Base-by-base conservation (phyloP, 2,888 invertebrate genomes). In the Ornithoptera alexandrae region DNA sequence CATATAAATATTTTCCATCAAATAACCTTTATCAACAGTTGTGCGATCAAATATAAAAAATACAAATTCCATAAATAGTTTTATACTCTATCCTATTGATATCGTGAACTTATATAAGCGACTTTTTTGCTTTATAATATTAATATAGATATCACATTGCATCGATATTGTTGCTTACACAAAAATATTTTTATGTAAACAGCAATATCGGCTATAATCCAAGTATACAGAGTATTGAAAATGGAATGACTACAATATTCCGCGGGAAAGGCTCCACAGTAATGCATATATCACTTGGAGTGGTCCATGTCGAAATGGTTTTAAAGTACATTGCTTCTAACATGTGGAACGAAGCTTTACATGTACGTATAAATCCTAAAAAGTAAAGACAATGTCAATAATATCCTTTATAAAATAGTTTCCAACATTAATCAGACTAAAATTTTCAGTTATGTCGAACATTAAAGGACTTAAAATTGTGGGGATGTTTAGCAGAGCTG, bases 401-500 rank as follows among this genome's bases (percentile, higher is more conserved):
- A 46, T 46, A 46, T 4, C 15, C 2, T 46, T 15, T 12, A 15
- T 46, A 12, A 15, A 53, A 53, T 12, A 53, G n/a, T 58, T 22
- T 58, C 22, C n/a, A n/a, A 22, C 10, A 58, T 58, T 58, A 22
- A 22, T 4, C 22, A 22, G n/a, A 6, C n/a, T 22, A 15, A n/a
- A 58, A 15, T 68, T 78, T 77, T 1, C 72, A 93, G 93, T 82
- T 93, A 1, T 93, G 93, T 74, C 88, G 93, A 6, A 90, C 91
- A 3, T 90, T 93, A 1, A 92, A 93, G 81, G 92, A 93, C 71
- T 90, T 90, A 72, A 94, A 94, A n/a, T 89, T 98, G 20, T 99
- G 99, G 99, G 97, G 98, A 0, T 97, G 97, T 75, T 92, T 99
- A 76, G 99, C 99, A 0, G 97, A 98, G 0, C 93, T 98, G 84